Evolutionary conservation across 2,797 vertebrate genomes (phyloP).

Genomic region (Hoplostethus mediterraneus): DNA sequence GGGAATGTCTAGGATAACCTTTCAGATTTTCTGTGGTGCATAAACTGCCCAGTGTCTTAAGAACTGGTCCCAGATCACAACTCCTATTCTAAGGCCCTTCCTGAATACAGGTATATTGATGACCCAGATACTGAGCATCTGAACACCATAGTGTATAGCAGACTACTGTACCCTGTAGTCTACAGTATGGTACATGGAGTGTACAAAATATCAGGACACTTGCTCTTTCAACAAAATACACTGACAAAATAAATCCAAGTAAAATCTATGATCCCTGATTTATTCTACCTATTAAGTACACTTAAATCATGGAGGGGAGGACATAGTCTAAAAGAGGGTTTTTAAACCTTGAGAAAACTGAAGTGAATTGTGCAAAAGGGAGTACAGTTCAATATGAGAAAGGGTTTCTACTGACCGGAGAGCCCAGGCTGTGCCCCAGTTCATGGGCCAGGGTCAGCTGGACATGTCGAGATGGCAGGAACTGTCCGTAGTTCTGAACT

Average conservation of each 20-base stretch:
- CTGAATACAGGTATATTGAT: neutral
- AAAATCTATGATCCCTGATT: too few relatives aligned
- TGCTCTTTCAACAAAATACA: too few relatives aligned
- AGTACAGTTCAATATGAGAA: neutral
- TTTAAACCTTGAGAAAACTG: too few relatives aligned
- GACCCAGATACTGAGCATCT: neutral
- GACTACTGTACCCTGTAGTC: neutral
- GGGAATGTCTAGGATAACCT: too few relatives aligned
- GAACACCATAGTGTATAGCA: neutral
- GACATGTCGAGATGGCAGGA: constrained; percentile 80
- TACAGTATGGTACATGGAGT: neutral
- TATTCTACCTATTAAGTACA: too few relatives aligned
- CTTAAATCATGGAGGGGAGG: too few relatives aligned
- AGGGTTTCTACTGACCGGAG: constrained; percentile 81
- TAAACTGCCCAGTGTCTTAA: neutral
- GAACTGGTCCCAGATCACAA: neutral
- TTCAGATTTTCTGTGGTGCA: neutral
- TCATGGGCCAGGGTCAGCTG: constrained; percentile 89
- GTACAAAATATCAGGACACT: too few relatives aligned
- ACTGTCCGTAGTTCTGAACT: constrained; percentile 86
- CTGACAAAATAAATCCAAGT: too few relatives aligned
- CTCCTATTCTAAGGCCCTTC: neutral
- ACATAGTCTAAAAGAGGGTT: too few relatives aligned
- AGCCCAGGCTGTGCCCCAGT: constrained; percentile 88
- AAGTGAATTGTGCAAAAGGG: too few relatives aligned